Base-by-base conservation (phyloP, 2,888 invertebrate genomes). In the Drosophila neonasuta region DNA sequence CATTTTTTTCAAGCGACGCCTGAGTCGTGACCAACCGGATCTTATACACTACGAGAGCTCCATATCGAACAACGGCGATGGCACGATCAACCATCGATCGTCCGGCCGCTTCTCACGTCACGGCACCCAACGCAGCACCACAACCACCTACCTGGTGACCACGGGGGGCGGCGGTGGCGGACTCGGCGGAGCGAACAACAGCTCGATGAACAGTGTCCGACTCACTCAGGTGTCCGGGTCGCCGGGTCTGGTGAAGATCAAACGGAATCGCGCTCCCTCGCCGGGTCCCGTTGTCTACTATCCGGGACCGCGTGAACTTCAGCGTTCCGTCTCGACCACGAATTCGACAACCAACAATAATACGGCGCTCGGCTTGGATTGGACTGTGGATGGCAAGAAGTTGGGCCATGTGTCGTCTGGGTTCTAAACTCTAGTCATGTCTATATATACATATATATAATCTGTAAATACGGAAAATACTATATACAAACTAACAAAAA, bases 21-120 rank as follows among this genome's bases (percentile, higher is more conserved):
- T 93, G 62, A 93, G 93, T 77, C 91, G 94, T 49, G 94, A 94
- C 80, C 93, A 94, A 88, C 92, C 96, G 81, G 94, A 96, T 91
- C 91, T 94, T 90, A 95, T 95, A 65, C 95, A 96, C 89, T 96
- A 96, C 89, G 96, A 96, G 90, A 96, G 96, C 86, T 93, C 95
- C 88, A 94, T 95, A 74, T 96, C 96, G 68, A 95, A 95, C 90
- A 95, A 95, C 90, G 95, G 95, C 66, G 96, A 96, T 87, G 91
- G 92, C 49, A 93, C 88, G 92, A 94, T 89, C 94, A 88, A 88
- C 58, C 89, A 81, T 74, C 95, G 88, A 3, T 89, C 89, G 89
- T 96, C 90, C 92, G 95, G 87, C 89, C 94, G 84, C 51, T 91
- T 91, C 77, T 92, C 93, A 30, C 90, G 94, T 1, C 93, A 93